These are phyloP conservation scores for Mya arenaria DNA, from an alignment of 1,140 invertebrate genomes.

Conservation along the genomic window DNA sequence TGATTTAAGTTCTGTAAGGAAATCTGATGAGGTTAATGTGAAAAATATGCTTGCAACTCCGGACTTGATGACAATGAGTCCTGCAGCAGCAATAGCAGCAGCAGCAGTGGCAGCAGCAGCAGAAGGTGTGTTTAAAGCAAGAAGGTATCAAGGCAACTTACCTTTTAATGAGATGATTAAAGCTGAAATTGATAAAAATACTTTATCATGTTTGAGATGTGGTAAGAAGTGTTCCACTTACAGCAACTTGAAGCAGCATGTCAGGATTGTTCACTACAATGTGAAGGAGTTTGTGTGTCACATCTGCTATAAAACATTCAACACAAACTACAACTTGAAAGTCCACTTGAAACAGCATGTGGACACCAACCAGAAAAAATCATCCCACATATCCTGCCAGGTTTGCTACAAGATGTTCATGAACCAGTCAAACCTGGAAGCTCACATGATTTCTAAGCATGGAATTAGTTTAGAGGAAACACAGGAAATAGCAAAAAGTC, in stretches of 20 bases:
- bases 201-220: conserved; percentile 28
- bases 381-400: not conserved
- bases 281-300: conserved; percentile 26
- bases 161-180: too few species aligned
- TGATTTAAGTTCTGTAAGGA: too few species aligned
- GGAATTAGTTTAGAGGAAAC: not conserved
- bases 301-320: conserved; percentile 7
- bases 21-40: too few species aligned
- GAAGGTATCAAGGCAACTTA: too few species aligned
- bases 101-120: too few species aligned
- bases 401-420: conserved; percentile 30
- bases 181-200: conserved; percentile 5
- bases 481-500: too few species aligned
- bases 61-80: too few species aligned
- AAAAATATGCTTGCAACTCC: too few species aligned
- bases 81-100: too few species aligned
- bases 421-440: conserved; percentile 13
- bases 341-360: conserved; percentile 38
- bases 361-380: not conserved
- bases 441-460: not conserved
- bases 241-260: conserved; percentile 38
- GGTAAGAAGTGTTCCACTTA: conserved; percentile 35
- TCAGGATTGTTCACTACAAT: conserved; percentile 35
- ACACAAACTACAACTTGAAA: conserved; percentile 34
- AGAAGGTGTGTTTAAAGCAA: too few species aligned